Base-by-base conservation (phyloP, 2,113 vertebrate species). In the Passer montanus region DNA sequence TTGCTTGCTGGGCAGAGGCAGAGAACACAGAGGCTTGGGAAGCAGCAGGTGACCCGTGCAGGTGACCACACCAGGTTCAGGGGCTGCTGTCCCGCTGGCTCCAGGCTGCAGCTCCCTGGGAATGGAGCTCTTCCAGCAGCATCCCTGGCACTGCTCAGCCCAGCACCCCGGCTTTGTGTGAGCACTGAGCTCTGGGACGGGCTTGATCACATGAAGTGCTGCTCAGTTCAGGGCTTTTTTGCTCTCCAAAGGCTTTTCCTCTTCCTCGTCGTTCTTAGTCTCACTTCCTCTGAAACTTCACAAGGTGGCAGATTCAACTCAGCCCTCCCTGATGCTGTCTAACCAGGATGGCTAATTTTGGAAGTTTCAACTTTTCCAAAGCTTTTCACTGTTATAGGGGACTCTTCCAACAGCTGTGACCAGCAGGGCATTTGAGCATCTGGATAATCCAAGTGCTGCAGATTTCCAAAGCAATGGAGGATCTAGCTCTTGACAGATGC, bases 161-260 rank as follows among this genome's bases (percentile, higher is more conserved):
- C 96, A 73, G 58, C 84, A 94, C 84, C 31, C 62, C 13, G 1
- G 60, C 94, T 93, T 30, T 43, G 62, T 76, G 84, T 13, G 93
- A 90, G 89, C 93, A 74, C 91, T 85, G 90, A 96, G 92, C 83
- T 89, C 64, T 93, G 90, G 79, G 62, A 92, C 78, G 77, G 91
- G 95, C 77, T 95, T 96, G 91, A 95, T 90, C 68, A 94, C 86
- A 92, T 93, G 76, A 89, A 91, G 37, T 12, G 56, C 77, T 77
- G 72, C 64, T 68, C 83, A 66, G 70, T 96, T 94, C 94, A 31
- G 17, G 89, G 50, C n/a, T 90, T 80, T 94, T 95, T 93, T 94
- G 58, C 86, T 94, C 84, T 96, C 91, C 75, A 37, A 89, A 96
- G 68, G 92, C 52, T 93, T 56, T 89, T 84, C 62, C 74, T 96